Base-by-base conservation (phyloP, 1,140 invertebrate genomes). In the Limonius californicus region DNA sequence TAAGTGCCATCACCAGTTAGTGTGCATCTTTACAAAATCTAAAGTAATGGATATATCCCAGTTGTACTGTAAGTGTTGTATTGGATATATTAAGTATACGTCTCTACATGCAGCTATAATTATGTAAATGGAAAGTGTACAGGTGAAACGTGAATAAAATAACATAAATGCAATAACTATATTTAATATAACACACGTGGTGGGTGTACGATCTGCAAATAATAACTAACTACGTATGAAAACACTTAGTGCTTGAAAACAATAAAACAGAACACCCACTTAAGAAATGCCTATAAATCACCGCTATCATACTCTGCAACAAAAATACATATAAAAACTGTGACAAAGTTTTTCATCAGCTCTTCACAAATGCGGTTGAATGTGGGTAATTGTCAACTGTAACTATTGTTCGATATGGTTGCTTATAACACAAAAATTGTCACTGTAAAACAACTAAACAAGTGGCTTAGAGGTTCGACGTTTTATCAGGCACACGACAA, bases 1-100 rank as follows among this genome's bases (percentile, higher is more conserved):
- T 68, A 72, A 72, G 72, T 73, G 72, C 72, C 73, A 61, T 72
- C 72, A 73, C 73, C 72, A 61, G 57, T 75, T 75, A 75, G 72
- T 75, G 72, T 75, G 59, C 45, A 50, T 64, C 67, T 73, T 72
- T 74, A 73, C 72, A 73, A 73, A 73, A 66, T 61, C 66, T 69
- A 61, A 50, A 71, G 70, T 73, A 71, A 70, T 70, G 71, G 63
- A 58, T 69, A 68, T 71, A 71, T 72, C 68, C 67, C 72, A 58
- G 58, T 75, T 75, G 73, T 75, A 75, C 73, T 75, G 68, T 71
- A 43, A 59, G 42, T 59, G 57, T 59, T 32, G 20, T 27, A 57
- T 57, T n/a, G 30, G 12, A 42, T 57, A 57, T 57, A 27, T 57
- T 57, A 57, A 42, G 39, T 42, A 57, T 57, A 56, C 54, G 14